Conservation (phyloP, 2,113 vertebrate species). For the Fulmarus glacialis region DNA sequence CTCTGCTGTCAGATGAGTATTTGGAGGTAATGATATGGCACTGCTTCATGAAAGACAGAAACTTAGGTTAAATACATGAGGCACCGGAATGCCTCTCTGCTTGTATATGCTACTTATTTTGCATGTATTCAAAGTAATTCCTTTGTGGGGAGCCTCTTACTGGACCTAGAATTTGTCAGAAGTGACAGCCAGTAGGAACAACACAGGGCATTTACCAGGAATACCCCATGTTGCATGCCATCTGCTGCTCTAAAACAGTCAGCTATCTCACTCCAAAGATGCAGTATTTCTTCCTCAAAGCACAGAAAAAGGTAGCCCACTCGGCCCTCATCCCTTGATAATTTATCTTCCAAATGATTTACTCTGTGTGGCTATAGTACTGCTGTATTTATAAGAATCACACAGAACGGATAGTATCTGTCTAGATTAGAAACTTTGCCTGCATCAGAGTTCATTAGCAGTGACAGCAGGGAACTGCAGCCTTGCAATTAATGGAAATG, state of each 20-base stretch:
- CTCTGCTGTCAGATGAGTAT: not conserved
- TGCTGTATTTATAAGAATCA: not conserved
- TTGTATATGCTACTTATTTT: not conserved
- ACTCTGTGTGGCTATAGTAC: not conserved
- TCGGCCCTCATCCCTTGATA: not conserved
- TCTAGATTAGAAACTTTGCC: not conserved
- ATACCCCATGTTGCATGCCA: not conserved
- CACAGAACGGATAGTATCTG: not conserved
- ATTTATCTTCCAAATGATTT: not conserved
- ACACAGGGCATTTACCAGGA: not conserved
- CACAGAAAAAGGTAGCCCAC: not conserved
- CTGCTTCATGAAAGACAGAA: not conserved
- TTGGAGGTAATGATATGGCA: not conserved
- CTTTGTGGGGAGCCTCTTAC: not conserved
- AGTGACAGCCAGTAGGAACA: not conserved
- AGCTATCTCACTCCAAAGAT: not conserved
- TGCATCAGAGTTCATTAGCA: conserved; percentile 2
- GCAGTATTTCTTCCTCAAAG: not conserved
- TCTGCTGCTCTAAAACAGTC: not conserved
- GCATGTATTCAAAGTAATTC: not conserved
- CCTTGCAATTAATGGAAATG: not conserved
- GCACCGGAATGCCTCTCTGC: not conserved
- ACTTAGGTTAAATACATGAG: not conserved
- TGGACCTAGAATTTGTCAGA: not conserved
- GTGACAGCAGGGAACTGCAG: not conserved